Evolutionary conservation across 2,888 invertebrate species (phyloP).

Genomic region (Mystacides longicornis): DNA sequence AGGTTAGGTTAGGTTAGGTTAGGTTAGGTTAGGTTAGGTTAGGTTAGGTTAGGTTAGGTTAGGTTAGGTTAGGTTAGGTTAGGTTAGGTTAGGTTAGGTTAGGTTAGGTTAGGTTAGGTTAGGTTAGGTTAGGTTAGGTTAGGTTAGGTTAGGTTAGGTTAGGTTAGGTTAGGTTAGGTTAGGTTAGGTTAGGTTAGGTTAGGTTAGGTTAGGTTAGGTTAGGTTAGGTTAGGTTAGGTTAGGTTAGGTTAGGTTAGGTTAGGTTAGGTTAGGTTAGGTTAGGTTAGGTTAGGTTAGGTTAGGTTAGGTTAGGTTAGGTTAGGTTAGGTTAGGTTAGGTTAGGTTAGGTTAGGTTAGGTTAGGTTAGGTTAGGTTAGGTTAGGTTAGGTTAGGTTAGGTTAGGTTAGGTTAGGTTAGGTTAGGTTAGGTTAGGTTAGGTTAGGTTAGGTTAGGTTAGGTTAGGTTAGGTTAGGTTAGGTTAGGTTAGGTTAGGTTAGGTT

Average conservation of each 20-base stretch:
- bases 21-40: constrained; percentile 8
- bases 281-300: constrained; percentile 14
- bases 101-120: constrained; percentile 8
- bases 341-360: constrained; percentile 13
- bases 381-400: constrained; percentile 14
- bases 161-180: constrained; percentile 7
- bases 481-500: constrained; percentile 8
- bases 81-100: constrained; percentile 8
- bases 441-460: constrained; percentile 13
- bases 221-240: constrained; percentile 8
- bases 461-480: constrained; percentile 13
- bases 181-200: neutral
- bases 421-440: constrained; percentile 11
- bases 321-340: constrained; percentile 12
- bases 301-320: constrained; percentile 12
- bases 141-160: constrained; percentile 8
- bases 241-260: constrained; percentile 8
- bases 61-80: constrained; percentile 8
- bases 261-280: constrained; percentile 9
- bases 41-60: constrained; percentile 8
- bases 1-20: constrained; percentile 8
- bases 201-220: constrained; percentile 8
- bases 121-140: constrained; percentile 8
- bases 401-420: constrained; percentile 10
- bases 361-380: constrained; percentile 14